Evolutionary conservation across 2,888 invertebrate genomes (phyloP).

Genomic region (Apamea crenata): DNA sequence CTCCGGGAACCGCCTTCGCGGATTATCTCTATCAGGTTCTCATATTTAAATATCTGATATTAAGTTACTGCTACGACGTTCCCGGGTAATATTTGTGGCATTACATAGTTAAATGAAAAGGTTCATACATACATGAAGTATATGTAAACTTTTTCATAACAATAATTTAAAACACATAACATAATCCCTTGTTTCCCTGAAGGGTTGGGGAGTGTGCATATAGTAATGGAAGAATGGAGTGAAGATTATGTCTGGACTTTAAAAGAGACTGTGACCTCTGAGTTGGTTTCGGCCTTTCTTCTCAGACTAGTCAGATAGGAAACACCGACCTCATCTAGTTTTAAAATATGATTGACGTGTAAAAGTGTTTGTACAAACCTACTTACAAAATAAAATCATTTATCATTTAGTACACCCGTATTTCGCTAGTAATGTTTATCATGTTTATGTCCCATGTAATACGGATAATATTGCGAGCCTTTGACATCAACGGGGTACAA

Average conservation of each 20-base stretch:
- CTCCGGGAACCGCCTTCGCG: conserved; percentile 20
- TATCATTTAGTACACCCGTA: neutral
- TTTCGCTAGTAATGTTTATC: neutral
- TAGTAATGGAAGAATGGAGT: too few relatives aligned
- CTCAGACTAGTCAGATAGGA: too few relatives aligned
- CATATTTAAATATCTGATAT: conserved; percentile 51
- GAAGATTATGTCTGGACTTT: too few relatives aligned
- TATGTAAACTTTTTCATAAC: neutral
- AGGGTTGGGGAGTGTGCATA: neutral
- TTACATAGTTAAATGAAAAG: neutral
- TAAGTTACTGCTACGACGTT: conserved; percentile 11
- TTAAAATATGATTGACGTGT: too few relatives aligned
- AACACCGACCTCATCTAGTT: too few relatives aligned
- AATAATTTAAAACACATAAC: neutral
- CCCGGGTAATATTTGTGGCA: neutral
- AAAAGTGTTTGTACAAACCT: too few relatives aligned
- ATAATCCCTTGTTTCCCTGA: neutral
- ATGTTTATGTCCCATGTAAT: neutral
- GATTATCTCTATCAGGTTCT: conserved; percentile 47
- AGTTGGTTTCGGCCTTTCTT: too few relatives aligned
- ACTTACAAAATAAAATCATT: too few relatives aligned
- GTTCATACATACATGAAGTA: neutral
- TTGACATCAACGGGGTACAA: neutral
- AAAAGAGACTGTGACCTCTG: too few relatives aligned
- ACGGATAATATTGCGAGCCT: neutral